Percentiles rank a stretch among this genome's conserved stretches.
These are phyloP conservation scores for Batillaria attramentaria DNA, from an alignment of 1,140 invertebrate species.

Conservation along the genomic window DNA sequence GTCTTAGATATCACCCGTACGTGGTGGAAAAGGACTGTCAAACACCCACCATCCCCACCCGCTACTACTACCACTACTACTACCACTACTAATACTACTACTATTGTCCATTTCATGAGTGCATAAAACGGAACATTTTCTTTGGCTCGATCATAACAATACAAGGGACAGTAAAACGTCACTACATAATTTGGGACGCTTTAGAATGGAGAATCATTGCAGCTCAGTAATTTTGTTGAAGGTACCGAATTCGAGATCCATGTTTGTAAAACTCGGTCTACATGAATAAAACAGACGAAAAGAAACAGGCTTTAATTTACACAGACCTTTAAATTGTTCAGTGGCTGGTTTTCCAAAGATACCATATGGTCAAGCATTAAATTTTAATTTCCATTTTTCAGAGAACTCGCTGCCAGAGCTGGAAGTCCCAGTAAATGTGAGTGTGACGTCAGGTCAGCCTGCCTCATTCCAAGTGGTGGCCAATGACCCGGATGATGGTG, in stretches of 20 bases:
- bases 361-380: background rate
- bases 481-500: background rate
- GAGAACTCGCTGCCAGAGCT: background rate
- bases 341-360: background rate
- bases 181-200: no score
- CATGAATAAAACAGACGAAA: no score
- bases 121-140: background rate
- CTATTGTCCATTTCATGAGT: background rate
- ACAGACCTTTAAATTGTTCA: background rate
- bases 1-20: no score
- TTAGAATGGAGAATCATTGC: background rate
- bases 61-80: background rate
- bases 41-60: background rate
- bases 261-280: no score
- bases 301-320: no score
- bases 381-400: background rate
- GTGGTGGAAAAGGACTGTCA: no score
- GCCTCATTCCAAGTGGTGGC: background rate
- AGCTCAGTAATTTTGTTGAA: background rate
- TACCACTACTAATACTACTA: no score
- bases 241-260: background rate
- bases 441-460: background rate
- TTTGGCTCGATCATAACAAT: no score
- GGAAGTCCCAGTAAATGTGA: background rate
- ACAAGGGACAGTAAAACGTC: no score